Evolutionary conservation across 2,888 invertebrate genomes (phyloP), one percentile per base, ranked within the genome.

Genomic region (Belgica antarctica): DNA sequence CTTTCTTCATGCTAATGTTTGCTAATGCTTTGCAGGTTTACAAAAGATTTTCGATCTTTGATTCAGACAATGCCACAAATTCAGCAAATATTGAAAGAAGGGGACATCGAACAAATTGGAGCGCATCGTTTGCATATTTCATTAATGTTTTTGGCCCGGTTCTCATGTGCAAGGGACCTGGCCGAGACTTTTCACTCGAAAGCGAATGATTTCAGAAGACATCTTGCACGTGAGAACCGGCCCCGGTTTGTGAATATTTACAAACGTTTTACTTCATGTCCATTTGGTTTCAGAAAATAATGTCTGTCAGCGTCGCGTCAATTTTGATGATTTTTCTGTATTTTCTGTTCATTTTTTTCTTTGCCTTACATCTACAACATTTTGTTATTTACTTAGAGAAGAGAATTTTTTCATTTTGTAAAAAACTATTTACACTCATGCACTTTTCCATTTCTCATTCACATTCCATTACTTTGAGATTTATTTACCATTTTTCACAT

Each of bases 381-480:
- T n/a, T 25, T 59, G 27, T 59, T 27, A 12, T 19, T 19, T 63
- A 10, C 22, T 36, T n/a, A 19, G 12, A 24, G 47, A 28, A 65
- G 22, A 47, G 62, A 10, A 15, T 31, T 27, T 24, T 63, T 63
- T 62, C 1, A 2, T 7, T 12, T n/a, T 12, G 36, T 41, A 63
- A 34, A 63, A 63, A 63, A 65, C 46, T 65, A 65, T 65, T 65
- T 65, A 65, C 65, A 65, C 25, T 25, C 41, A 62, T 62, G 31
- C 62, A 62, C 36, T 62, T 34, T 62, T n/a, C n/a, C 62, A 65
- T 65, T 65, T 65, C 22, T 65, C 65, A 46, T 65, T 65, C 46
- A 65, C 65, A 65, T 47, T 65, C 15, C 63, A 63, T 63, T 63
- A 28, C 31, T 31, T 68, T 15, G 31, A 27, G 52, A 57, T 22